phyloP scores from a whole-genome alignment of 37 sponge, comb jelly and placozoan species.

The Spongia lamella region DNA sequence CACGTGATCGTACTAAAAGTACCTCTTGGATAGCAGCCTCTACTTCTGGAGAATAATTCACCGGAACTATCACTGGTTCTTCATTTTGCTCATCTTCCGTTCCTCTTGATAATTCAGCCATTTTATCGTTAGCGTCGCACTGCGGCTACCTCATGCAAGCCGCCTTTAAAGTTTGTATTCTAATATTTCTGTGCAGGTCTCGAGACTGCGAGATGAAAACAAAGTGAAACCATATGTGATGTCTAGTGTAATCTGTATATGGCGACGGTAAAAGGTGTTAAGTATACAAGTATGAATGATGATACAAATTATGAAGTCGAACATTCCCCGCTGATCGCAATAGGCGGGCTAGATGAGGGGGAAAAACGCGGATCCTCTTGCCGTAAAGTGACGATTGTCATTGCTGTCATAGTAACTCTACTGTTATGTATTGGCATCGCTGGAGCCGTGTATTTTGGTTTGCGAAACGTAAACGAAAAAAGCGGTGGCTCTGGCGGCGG shows the following conservation, averaged over 20 bases:
- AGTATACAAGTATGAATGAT: no score
- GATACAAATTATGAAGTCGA: no score
- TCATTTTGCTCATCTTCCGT: no score
- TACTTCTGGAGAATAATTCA: constrained; percentile 62
- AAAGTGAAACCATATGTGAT: not conserved
- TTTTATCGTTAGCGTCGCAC: no score
- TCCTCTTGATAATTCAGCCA: no score
- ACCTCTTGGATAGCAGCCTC: constrained; percentile 81
- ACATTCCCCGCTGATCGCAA: no score
- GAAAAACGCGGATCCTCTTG: not conserved
- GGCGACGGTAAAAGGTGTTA: no score
- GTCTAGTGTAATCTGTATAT: no score
- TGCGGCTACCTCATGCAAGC: no score
- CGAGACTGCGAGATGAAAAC: not conserved
- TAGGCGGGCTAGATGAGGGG: no score
- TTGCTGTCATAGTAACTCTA: not conserved
- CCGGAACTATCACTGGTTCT: not conserved
- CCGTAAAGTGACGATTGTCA: not conserved
- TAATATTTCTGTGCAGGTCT: no score
- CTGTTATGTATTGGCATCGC: constrained; percentile 9
- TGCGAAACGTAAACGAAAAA: not conserved
- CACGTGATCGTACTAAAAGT: not conserved
- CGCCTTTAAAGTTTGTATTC: no score
- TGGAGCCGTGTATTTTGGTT: not conserved
- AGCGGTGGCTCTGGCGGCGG: not conserved